Base-by-base conservation (phyloP, 2,113 vertebrate species). In the Irena cyanogastra region DNA sequence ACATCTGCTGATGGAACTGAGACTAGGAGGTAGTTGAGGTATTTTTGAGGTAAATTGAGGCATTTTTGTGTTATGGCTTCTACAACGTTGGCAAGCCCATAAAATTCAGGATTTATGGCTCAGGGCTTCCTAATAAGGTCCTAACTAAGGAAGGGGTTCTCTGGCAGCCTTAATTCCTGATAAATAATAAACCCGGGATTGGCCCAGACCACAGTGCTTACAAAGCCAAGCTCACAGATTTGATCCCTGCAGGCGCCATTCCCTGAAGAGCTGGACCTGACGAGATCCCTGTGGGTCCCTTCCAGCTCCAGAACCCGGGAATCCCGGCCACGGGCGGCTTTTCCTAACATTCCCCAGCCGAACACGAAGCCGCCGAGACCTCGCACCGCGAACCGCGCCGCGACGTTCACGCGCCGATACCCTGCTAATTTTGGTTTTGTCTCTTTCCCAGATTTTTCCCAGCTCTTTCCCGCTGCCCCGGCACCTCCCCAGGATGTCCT, bases 161-260 rank as follows among this genome's bases (percentile, higher is more conserved):
- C 42, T 6, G 33, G 49, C 18, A 41, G 26, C 0, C 1, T 13
- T 33, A 28, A 23, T 8, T 37, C 54, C 35, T n/a, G n/a, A n/a
- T n/a, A n/a, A n/a, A n/a, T n/a, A n/a, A n/a, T n/a, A n/a, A n/a
- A n/a, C 12, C 24, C 3, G 66, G 20, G 65, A 16, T 5, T 2
- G 21, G 9, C 42, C 14, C 28, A 9, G 57, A 26, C 16, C 7
- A 0, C 3, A 20, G 42, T 3, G 21, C 52, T 39, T 3, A 10
- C 15, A n/a, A 3, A 0, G 13, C 37, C 11, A 0, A 13, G 5
- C 33, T 11, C 35, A 15, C 0, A 2, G 24, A 41, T n/a, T 12
- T 3, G 16, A 50, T n/a, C 65, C 54, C 65, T 2, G 24, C 16
- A 3, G 35, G 35, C 18, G 2, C 42, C n/a, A 2, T 8, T 8